These are phyloP conservation scores for Drosophila quinaria DNA, from an alignment of 2,888 invertebrate species.

Conservation along the genomic window DNA sequence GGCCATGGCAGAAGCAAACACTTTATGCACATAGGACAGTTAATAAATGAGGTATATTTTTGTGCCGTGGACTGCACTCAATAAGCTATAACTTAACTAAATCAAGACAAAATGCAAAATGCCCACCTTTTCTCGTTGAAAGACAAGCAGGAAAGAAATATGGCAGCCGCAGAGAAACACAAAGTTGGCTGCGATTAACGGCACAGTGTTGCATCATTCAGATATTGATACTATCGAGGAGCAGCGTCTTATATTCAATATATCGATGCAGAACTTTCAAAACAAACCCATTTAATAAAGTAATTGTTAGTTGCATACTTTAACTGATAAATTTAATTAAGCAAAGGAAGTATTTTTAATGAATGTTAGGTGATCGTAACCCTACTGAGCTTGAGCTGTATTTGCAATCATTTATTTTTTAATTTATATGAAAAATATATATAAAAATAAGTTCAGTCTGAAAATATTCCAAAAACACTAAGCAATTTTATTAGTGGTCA, in stretches of 20 bases:
- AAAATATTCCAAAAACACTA: no score
- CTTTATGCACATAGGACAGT: slow-evolving; percentile 17
- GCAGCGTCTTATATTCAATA: not conserved
- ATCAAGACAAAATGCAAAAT: slow-evolving; percentile 77
- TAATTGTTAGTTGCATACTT: no score
- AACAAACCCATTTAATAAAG: not conserved
- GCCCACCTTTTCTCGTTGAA: slow-evolving; percentile 85
- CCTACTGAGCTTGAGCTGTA: no score
- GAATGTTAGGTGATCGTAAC: no score
- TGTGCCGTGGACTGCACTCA: slow-evolving; percentile 32
- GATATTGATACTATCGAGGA: slow-evolving; percentile 19
- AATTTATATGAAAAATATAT: no score
- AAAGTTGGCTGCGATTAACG: slow-evolving; percentile 75
- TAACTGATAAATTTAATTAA: no score
- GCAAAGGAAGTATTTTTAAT: no score
- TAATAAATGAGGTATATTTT: slow-evolving; percentile 8
- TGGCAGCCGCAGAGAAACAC: slow-evolving; percentile 65
- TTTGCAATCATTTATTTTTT: no score
- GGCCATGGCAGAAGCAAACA: slow-evolving; percentile 21
- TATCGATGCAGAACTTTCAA: slow-evolving; percentile 39
- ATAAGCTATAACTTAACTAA: slow-evolving; percentile 68
- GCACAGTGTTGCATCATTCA: slow-evolving; percentile 41
- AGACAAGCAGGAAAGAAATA: slow-evolving; percentile 85
- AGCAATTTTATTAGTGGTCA: no score
- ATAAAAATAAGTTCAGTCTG: no score